Conservation (phyloP, 2,888 invertebrate species). For the Gortyna flavago region DNA sequence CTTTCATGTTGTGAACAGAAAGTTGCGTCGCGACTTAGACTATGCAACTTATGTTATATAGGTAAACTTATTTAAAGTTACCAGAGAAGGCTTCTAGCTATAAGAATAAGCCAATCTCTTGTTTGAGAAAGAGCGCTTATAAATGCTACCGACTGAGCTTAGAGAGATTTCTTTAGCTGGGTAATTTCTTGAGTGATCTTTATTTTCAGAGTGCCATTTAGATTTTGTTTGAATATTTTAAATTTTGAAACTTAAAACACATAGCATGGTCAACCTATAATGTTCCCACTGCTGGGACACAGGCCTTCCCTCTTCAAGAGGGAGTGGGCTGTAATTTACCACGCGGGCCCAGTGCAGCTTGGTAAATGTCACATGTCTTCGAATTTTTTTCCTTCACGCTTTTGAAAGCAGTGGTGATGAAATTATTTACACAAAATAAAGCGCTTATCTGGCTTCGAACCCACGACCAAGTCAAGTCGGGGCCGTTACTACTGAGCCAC, state of each 20-base stretch:
- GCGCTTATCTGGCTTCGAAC: too few species aligned
- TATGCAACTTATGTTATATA: constrained; percentile 27
- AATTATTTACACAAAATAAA: too few species aligned
- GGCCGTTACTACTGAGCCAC: too few species aligned
- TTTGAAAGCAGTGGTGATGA: too few species aligned
- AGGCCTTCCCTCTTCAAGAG: too few species aligned
- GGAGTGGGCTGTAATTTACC: too few species aligned
- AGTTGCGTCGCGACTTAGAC: constrained; percentile 28
- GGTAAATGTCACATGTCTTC: too few species aligned
- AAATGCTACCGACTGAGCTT: not conserved
- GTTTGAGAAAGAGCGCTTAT: not conserved
- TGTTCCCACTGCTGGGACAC: too few species aligned
- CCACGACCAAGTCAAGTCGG: too few species aligned
- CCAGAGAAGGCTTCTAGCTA: not conserved
- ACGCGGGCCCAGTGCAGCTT: too few species aligned
- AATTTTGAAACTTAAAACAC: not conserved
- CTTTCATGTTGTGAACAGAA: constrained; percentile 31
- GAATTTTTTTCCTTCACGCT: too few species aligned
- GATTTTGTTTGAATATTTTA: not conserved
- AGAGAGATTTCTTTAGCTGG: not conserved
- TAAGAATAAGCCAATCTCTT: not conserved
- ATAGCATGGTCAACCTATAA: too few species aligned
- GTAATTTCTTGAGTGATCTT: not conserved
- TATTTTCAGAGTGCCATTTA: not conserved
- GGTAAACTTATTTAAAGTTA: constrained; percentile 41